Conservation (phyloP, 2,113 vertebrate species). For the Monarcha castaneiventris region DNA sequence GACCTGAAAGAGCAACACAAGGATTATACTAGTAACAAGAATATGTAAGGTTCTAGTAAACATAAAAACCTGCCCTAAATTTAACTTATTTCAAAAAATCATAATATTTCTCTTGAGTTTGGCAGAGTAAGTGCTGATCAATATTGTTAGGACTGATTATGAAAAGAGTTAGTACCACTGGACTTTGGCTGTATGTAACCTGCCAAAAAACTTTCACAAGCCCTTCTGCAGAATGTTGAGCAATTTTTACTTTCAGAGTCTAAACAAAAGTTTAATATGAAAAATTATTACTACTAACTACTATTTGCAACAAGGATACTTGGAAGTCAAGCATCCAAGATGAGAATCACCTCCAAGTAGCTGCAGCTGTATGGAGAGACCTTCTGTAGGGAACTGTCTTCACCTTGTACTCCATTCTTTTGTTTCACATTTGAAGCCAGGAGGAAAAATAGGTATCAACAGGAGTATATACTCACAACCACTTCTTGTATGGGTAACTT, state of each 20-base stretch:
- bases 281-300: neutral
- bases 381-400: neutral
- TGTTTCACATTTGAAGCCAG: neutral
- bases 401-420: neutral
- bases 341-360: neutral
- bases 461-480: neutral
- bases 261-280: neutral
- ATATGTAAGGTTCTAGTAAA: neutral
- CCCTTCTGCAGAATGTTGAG: neutral
- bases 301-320: neutral
- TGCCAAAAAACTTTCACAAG: neutral
- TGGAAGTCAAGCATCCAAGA: neutral
- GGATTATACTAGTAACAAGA: neutral
- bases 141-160: neutral
- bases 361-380: neutral
- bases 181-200: neutral
- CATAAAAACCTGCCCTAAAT: neutral
- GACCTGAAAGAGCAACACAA: constrained; percentile 73
- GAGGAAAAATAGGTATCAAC: neutral
- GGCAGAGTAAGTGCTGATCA: neutral
- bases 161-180: neutral
- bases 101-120: neutral
- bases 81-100: neutral
- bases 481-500: neutral
- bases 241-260: neutral